Conservation (phyloP, 2,797 vertebrate genomes). For the Pitangus sulphuratus region DNA sequence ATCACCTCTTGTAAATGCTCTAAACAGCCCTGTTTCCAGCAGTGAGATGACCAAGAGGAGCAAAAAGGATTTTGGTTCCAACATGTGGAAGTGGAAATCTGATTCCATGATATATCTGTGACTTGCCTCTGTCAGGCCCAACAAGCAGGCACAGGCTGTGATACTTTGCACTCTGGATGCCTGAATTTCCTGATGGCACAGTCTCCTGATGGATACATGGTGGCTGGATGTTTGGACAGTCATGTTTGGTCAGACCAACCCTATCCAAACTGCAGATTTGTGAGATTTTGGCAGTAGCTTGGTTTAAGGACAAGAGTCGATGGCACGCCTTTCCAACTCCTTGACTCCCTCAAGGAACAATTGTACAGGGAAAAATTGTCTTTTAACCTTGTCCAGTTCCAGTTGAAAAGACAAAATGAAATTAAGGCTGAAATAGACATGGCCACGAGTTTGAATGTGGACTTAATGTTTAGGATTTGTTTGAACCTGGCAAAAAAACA, state of each 20-base stretch:
- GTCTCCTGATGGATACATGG: not conserved
- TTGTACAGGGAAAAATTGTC: not conserved
- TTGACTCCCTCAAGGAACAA: not conserved
- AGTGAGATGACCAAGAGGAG: not conserved
- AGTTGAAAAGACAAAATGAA: not conserved
- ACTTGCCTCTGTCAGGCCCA: not conserved
- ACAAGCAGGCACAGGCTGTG: not conserved
- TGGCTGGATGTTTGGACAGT: not conserved
- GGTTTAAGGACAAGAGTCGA: not conserved
- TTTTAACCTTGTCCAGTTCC: not conserved
- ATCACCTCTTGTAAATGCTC: not conserved
- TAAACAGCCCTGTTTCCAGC: not conserved
- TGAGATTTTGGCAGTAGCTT: accelerated
- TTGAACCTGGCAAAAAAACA: not conserved
- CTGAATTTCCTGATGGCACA: not conserved
- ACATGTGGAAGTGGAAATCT: not conserved
- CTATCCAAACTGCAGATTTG: not conserved
- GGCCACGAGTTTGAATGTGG: not conserved
- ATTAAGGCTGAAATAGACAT: not conserved
- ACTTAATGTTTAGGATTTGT: not conserved
- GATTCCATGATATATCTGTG: not conserved
- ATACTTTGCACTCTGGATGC: not conserved
- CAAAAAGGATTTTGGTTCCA: not conserved
- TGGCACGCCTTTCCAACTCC: not conserved
- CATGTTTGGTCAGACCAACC: not conserved